Conservation (phyloP, 2,113 vertebrate species). For the Vulpes ferrilata region DNA sequence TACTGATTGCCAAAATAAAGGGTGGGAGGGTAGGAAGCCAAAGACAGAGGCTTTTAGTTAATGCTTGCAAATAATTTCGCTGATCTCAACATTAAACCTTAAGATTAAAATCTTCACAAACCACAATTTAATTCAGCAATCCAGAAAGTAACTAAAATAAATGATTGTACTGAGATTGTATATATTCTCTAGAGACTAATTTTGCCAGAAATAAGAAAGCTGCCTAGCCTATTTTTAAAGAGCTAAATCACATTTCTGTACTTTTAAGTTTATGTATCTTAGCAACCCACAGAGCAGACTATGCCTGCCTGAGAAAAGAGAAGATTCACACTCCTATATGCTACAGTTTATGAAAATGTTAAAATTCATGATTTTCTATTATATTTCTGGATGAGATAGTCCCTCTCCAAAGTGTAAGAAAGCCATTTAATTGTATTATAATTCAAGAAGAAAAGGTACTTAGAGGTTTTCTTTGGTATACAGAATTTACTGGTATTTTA, state of each 20-base stretch:
- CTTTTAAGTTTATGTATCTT: conserved; percentile 79
- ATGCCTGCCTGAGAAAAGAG: conserved; percentile 32
- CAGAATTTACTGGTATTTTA: conserved; percentile 21
- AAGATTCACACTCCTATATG: neutral
- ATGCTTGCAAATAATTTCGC: conserved; percentile 38
- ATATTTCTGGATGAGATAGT: conserved; percentile 4
- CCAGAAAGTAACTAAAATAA: conserved; percentile 41
- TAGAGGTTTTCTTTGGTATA: conserved; percentile 4
- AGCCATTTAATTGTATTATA: neutral
- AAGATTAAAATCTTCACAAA: conserved; percentile 43
- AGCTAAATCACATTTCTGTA: conserved; percentile 68
- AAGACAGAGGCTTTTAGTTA: neutral
- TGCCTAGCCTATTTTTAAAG: conserved; percentile 76
- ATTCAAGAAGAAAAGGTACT: neutral
- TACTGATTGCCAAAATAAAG: neutral
- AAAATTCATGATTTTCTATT: conserved; percentile 31
- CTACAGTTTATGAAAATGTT: conserved; percentile 39
- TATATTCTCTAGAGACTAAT: conserved; percentile 37
- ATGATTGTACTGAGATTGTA: conserved; percentile 39
- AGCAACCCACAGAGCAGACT: conserved; percentile 68
- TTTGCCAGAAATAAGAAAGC: conserved; percentile 72
- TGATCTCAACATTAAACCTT: neutral
- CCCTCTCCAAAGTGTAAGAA: neutral
- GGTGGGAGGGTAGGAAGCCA: neutral
- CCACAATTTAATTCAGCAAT: conserved; percentile 13